Percentiles rank a stretch among this genome's conserved stretches.
Evolutionary conservation across 2,888 invertebrate species (phyloP).

Genomic region (Gisinianus flammeolus): DNA sequence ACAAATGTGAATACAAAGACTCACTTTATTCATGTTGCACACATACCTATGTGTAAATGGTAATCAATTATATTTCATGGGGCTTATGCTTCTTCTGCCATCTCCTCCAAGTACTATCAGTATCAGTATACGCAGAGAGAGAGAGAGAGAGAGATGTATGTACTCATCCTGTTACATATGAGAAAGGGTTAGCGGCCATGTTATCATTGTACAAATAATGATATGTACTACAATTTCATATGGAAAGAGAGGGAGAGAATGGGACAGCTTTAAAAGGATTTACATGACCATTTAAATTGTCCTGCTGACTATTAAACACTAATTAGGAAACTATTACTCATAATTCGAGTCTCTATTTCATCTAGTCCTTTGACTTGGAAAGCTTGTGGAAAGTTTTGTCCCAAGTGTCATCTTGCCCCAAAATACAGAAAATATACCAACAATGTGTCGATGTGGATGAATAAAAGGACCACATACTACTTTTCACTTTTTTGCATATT

Average conservation of each 20-base stretch:
- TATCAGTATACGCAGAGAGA: too few species aligned
- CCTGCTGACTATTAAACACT: conserved; percentile 30
- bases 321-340: conserved; percentile 43
- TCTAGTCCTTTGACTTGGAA: not conserved
- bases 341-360: conserved; percentile 25
- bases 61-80: conserved; percentile 35
- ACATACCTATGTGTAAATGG: conserved; percentile 14
- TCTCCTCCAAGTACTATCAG: not conserved
- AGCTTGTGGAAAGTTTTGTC: not conserved
- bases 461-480: too few species aligned
- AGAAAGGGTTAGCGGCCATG: too few species aligned
- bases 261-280: conserved; percentile 10
- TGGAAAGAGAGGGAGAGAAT: too few species aligned
- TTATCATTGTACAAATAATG: too few species aligned
- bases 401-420: too few species aligned
- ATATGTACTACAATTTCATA: too few species aligned
- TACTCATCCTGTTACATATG: too few species aligned
- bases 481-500: too few species aligned
- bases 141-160: too few species aligned
- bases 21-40: not conserved
- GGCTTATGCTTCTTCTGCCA: conserved; percentile 1
- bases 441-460: too few species aligned
- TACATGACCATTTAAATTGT: conserved; percentile 19
- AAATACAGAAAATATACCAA: too few species aligned
- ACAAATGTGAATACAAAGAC: not conserved